Percentiles rank a stretch among this genome's conserved stretches.
These are phyloP conservation scores for Psittacula echo DNA, from an alignment of 2,797 vertebrate genomes.

Conservation along the genomic window DNA sequence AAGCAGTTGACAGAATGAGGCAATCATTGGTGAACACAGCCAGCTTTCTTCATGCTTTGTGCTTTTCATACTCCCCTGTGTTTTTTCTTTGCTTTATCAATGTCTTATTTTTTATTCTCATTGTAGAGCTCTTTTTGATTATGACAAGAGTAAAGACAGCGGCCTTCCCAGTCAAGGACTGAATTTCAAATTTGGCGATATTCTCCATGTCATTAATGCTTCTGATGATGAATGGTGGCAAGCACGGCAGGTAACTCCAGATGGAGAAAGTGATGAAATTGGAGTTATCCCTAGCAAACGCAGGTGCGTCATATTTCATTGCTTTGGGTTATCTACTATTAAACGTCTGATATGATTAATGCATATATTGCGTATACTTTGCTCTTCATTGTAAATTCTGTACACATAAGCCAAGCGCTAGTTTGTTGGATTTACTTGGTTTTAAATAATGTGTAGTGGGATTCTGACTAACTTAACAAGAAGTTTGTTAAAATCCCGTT, in stretches of 20 bases:
- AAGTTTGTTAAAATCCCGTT: not conserved
- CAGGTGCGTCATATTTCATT: conserved; percentile 77
- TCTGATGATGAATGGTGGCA: conserved; percentile 99
- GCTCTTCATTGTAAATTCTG: not conserved
- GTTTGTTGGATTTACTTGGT: not conserved
- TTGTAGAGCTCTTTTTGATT: conserved; percentile 94
- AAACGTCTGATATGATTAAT: not conserved
- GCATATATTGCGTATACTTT: not conserved
- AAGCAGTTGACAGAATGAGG: not conserved
- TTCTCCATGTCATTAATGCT: conserved; percentile 96
- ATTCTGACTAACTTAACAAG: not conserved
- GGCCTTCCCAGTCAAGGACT: conserved; percentile 95
- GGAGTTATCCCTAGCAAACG: conserved; percentile 99
- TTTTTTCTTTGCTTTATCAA: not conserved
- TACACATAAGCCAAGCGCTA: not conserved
- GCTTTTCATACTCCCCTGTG: not conserved
- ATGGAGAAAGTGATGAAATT: conserved; percentile 92
- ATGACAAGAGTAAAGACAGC: conserved; percentile 95
- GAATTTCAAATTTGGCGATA: conserved; percentile 94
- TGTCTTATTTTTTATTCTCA: not conserved
- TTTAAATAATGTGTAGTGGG: not conserved
- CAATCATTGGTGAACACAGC: not conserved
- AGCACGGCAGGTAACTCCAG: conserved; percentile 89
- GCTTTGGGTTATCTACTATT: not conserved
- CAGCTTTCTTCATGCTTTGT: not conserved